Evolutionary conservation across 2,888 invertebrate genomes (phyloP).

Genomic region (Lasiommata megera): DNA sequence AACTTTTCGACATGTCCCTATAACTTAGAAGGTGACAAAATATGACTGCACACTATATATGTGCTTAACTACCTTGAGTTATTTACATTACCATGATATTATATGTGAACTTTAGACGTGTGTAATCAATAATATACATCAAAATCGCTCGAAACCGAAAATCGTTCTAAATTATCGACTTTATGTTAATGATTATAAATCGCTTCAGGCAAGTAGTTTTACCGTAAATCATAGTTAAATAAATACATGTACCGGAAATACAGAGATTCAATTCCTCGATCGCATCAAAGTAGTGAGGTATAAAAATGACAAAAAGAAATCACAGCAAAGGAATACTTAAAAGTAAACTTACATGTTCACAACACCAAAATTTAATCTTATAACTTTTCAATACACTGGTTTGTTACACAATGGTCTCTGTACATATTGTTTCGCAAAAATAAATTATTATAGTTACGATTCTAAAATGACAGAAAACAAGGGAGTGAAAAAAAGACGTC

Average conservation of each 20-base stretch:
- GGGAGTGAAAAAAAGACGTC: slow-evolving; percentile 70
- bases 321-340: slow-evolving; percentile 44
- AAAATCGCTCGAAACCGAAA: background rate
- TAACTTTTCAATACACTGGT: slow-evolving; percentile 39
- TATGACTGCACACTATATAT: slow-evolving; percentile 41
- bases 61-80: slow-evolving; percentile 52
- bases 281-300: slow-evolving; percentile 31
- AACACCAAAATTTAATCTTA: slow-evolving; percentile 40
- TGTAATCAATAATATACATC: background rate
- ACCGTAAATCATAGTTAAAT: background rate
- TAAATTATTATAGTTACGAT: slow-evolving; percentile 54
- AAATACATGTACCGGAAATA: slow-evolving; percentile 18
- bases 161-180: background rate
- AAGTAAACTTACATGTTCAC: slow-evolving; percentile 56
- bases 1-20: slow-evolving; percentile 8
- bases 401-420: slow-evolving; percentile 52
- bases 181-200: background rate
- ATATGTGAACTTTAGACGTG: background rate
- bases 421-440: slow-evolving; percentile 47
- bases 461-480: slow-evolving; percentile 69
- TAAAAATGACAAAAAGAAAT: slow-evolving; percentile 49
- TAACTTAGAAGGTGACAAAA: slow-evolving; percentile 32
- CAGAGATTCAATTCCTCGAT: slow-evolving; percentile 25
- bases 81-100: slow-evolving; percentile 41
- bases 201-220: background rate